Evolutionary conservation across 2,888 invertebrate genomes (phyloP), one percentile per base, ranked within the genome.

Genomic region (Subacronicta megacephala): DNA sequence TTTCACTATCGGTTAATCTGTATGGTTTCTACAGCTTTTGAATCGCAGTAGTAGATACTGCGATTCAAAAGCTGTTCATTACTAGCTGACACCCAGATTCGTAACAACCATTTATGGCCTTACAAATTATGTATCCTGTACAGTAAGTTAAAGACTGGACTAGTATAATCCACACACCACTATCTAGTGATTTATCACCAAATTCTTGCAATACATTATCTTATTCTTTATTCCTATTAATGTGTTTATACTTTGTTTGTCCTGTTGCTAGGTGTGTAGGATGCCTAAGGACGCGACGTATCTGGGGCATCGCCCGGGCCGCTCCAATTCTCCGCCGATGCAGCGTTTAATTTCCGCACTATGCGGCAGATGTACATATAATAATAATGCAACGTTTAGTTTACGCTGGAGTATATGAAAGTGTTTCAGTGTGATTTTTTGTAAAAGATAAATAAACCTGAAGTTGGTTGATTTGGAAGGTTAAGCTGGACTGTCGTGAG

Each of bases 281-380:
- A 12, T 0, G 12, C 69, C 63, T 72, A 47, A 62, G 51, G 53
- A 41, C 52, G 40, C 37, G 29, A 46, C 40, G 35, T 58, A 80
- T 67, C 66, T 79, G 45, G 80, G 78, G 31, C 80, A 74, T 72
- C 70, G 78, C 47, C 66, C 76, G 73, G 74, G 57, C 35, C 62
- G 76, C 68, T 58, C 78, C 69, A 78, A 72, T 80, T 80, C 71
- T 43, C 50, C 37, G 26, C 53, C 65, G 59, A 53, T 77, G 81
- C 81, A 73, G 67, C 56, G 74, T 67, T 73, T 76, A 81, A 81
- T 79, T 77, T 80, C 81, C 80, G 77, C 61, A 62, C 51, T n/a
- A 51, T 66, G 59, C 72, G 47, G 58, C 65, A 23, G 41, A 41
- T 71, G 47, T 66, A 71, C 50, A 42, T 51, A 59, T 62, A 72